Evolutionary conservation across 2,113 vertebrate species (phyloP), one percentile per base, ranked within the genome.

Genomic region (Athene cunicularia): DNA sequence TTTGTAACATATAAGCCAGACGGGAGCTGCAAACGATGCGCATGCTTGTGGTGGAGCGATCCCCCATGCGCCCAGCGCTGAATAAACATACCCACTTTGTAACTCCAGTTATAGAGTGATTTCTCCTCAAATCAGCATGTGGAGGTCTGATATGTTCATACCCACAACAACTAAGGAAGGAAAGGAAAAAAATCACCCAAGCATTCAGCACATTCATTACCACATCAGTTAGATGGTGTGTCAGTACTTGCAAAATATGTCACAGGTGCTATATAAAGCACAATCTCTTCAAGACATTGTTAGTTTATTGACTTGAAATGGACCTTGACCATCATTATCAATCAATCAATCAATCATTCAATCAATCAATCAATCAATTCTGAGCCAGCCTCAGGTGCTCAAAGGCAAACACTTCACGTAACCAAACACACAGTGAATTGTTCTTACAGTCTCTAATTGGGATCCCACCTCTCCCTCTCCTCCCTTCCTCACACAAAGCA

Each of bases 231-330:
- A 88, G 50, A 62, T 45, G 39, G 30, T 28, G 11, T 47, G 70
- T 75, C 9, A 4, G 24, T 66, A 82, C 9, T 92, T 88, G 63
- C 53, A 96, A 76, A 84, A 2, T 41, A 49, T 94, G 74, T 37
- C 85, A 68, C 2, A 4, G 39, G 27, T 77, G 63, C 81, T 55
- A 75, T 30, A 77, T 19, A 79, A 89, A 90, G 24, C 50, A 84
- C 32, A 67, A 35, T 41, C 87, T 93, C 49, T 84, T 79, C 3
- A 18, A 67, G 55, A 33, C 8, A 24, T 11, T 70, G 20, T 74
- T 84, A 86, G 58, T 83, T 92, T 90, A 90, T 43, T 92, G 55
- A 79, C 55, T 88, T 93, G 87, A 74, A 89, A 93, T 60, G 49
- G 83, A 74, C 52, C 63, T 81, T 96, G 85, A 73, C 47, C 76